phyloP scores from a whole-genome alignment of 2,797 vertebrate species.

The Loris lydekkerianus region DNA sequence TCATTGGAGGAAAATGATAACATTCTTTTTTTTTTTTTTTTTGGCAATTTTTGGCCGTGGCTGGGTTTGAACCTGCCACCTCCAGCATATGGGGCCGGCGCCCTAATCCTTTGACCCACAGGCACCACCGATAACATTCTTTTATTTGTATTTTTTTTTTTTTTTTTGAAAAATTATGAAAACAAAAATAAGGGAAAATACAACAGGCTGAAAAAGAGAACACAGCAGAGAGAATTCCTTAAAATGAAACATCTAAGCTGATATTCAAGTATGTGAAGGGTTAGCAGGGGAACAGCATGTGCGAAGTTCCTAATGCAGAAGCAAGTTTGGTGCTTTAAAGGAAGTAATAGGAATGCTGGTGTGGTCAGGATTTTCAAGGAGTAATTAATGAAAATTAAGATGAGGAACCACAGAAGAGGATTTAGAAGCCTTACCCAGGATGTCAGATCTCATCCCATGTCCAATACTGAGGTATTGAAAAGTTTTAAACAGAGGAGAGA shows the following conservation, averaged over 20 bases:
- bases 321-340: neutral
- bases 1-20: neutral
- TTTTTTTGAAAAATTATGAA: neutral
- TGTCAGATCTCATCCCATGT: neutral
- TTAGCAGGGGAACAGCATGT: neutral
- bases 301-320: neutral
- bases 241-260: neutral
- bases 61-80: no score
- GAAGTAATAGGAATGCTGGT: neutral
- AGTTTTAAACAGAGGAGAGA: neutral
- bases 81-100: no score
- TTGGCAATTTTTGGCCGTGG: no score
- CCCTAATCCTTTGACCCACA: no score
- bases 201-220: neutral
- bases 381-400: neutral
- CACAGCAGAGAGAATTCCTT: neutral
- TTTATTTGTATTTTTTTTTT: neutral
- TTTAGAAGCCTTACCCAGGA: neutral
- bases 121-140: neutral
- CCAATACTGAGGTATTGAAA: neutral
- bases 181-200: neutral
- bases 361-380: neutral
- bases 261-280: neutral
- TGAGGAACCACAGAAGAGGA: neutral
- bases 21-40: neutral